Conservation (phyloP, 2,797 vertebrate genomes). For the Gallirallus australis region DNA sequence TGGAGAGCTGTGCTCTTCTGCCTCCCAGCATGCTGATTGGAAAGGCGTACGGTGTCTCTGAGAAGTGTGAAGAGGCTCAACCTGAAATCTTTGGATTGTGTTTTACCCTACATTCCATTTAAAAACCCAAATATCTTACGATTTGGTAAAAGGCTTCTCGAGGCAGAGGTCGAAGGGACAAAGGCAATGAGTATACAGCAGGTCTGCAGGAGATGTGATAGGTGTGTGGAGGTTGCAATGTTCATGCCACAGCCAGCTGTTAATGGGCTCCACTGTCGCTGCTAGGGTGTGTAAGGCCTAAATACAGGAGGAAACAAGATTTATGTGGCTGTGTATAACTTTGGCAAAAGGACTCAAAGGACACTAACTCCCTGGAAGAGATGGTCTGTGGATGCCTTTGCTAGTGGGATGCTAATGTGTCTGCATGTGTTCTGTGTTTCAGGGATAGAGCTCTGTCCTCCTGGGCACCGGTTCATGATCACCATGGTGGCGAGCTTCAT, state of each 20-base stretch:
- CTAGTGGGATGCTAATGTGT: background rate
- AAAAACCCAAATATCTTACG: background rate
- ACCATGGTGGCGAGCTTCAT: conserved; percentile 97
- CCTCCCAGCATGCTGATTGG: background rate
- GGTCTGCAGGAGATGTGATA: background rate
- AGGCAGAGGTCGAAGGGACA: background rate
- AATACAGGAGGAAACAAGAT: background rate
- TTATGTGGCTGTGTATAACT: background rate
- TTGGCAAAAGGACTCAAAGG: background rate
- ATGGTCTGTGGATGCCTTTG: background rate
- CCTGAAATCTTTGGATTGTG: background rate
- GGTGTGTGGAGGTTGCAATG: background rate
- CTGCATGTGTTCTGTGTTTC: conserved; percentile 43
- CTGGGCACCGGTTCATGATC: conserved; percentile 93
- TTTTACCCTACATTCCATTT: background rate
- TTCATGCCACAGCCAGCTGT: background rate
- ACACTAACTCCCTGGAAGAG: background rate
- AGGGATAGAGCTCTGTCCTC: conserved; percentile 97
- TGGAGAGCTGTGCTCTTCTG: background rate
- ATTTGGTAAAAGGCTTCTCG: background rate
- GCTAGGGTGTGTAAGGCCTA: background rate
- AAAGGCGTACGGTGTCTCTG: fast-evolving
- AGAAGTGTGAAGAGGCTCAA: background rate
- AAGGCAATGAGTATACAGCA: background rate
- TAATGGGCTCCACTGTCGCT: background rate